Percentiles rank a stretch among this genome's conserved stretches.
Conservation (phyloP, 2,113 vertebrate genomes). For the Ploceus nigricollis region DNA sequence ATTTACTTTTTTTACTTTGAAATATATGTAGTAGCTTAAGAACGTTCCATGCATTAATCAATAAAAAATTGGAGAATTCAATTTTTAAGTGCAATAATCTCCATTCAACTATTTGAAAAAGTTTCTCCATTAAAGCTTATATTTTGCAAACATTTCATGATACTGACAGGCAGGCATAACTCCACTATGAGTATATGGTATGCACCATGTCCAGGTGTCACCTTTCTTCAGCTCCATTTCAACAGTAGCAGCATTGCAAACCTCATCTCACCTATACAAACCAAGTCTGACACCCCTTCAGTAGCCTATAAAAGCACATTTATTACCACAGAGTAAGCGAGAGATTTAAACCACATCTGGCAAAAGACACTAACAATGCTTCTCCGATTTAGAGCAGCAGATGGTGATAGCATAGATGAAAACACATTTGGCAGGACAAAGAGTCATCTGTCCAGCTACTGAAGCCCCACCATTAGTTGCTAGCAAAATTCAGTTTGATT, state of each 20-base stretch:
- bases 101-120: background rate
- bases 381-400: slow-evolving; percentile 2
- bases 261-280: background rate
- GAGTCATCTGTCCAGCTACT: background rate
- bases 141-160: background rate
- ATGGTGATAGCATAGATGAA: slow-evolving; percentile 17
- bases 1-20: background rate
- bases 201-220: background rate
- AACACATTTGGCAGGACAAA: background rate
- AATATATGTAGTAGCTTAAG: background rate
- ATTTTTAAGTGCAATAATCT: background rate
- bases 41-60: background rate
- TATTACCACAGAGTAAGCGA: background rate
- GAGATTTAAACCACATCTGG: slow-evolving; percentile 4
- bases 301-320: background rate
- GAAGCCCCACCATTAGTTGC: background rate
- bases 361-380: background rate
- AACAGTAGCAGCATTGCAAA: background rate
- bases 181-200: background rate
- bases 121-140: background rate
- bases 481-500: background rate
- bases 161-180: background rate
- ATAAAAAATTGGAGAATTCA: background rate
- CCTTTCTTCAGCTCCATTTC: background rate
- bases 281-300: background rate